Evolutionary conservation across 2,888 invertebrate species (phyloP).

Genomic region (Hemithea aestivaria): DNA sequence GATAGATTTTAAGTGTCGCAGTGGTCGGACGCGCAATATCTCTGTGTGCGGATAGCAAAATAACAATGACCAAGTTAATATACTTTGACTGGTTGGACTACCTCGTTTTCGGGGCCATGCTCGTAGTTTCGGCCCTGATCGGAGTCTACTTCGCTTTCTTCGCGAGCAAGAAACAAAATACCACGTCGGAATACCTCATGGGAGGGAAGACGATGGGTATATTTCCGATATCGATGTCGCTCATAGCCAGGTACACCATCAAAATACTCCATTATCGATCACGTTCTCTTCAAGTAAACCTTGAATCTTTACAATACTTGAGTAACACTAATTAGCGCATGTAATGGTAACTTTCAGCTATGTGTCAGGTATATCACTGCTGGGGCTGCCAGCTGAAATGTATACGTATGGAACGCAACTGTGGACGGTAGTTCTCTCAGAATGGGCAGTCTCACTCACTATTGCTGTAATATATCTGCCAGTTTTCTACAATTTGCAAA

Average conservation of each 20-base stretch:
- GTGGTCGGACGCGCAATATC: slow-evolving; percentile 49
- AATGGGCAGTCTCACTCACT: slow-evolving; percentile 82
- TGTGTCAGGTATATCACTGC: slow-evolving; percentile 85
- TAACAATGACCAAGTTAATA: slow-evolving; percentile 48
- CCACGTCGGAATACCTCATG: slow-evolving; percentile 85
- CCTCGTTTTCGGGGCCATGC: slow-evolving; percentile 82
- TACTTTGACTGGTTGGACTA: slow-evolving; percentile 83
- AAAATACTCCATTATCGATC: too few species aligned
- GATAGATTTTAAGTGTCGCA: slow-evolving; percentile 52
- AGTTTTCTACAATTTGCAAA: slow-evolving; percentile 85
- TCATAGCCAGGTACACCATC: slow-evolving; percentile 88
- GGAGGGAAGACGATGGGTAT: slow-evolving; percentile 89
- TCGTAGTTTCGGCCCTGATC: slow-evolving; percentile 81
- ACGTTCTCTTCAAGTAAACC: too few species aligned
- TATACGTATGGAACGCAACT: slow-evolving; percentile 87
- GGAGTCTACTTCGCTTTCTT: slow-evolving; percentile 86
- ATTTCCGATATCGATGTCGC: slow-evolving; percentile 87
- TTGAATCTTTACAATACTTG: too few species aligned
- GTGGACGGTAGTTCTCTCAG: slow-evolving; percentile 82
- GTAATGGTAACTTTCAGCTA: slow-evolving; percentile 73
- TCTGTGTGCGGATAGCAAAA: slow-evolving; percentile 4
- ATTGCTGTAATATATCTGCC: slow-evolving; percentile 84
- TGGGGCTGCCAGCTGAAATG: slow-evolving; percentile 87
- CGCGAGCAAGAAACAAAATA: slow-evolving; percentile 83
- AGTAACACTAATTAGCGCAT: slow-evolving; percentile 1